Base-by-base conservation (phyloP, 2,797 vertebrate genomes). In the Enteromius thamalakanensis region DNA sequence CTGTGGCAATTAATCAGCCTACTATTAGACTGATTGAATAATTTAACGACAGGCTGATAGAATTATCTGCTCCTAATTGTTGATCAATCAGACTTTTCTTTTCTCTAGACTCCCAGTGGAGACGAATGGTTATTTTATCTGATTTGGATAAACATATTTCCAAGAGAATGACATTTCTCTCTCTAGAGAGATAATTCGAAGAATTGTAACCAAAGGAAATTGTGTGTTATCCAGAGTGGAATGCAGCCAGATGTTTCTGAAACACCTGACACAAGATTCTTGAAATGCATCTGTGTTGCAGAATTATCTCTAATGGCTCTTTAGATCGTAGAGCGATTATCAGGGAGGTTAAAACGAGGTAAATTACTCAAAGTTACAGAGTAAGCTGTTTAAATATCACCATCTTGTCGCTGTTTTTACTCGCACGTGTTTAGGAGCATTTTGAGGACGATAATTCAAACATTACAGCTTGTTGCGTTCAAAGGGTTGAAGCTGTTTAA, bases 21-120 rank as follows among this genome's bases (percentile, higher is more conserved):
- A 45, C 42, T 74, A 65, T 81, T 37, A n/a, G 53, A 86, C 68
- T 75, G 76, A 64, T 58, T 58, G 86, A 75, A 76, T 42, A 86
- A 87, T 87, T 84, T 58, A 85, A 89, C 83, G 62, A 69, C 69
- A 69, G 7, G n/a, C 3, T 88, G 92, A 90, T 77, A 84, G 85
- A 90, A 86, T 89, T 87, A 21, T 58, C 62, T 62, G 6, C 29
- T 80, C 45, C 47, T 49, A 29, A 69, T 37, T 55, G 12, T 49
- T 72, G 69, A 84, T 80, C 60, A 70, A 79, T 69, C 53, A 76
- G 69, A 79, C 40, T 19, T 26, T 49, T 19, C 10, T 69, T 42
- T 62, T 51, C 21, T 58, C 17, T 37, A 40, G 71, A 67, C 21
- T 72, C 34, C 81, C 32, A 55, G 10, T 6, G 19, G 53, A 64